Evolutionary conservation across 2,113 vertebrate genomes (phyloP).

Genomic region (Brachirus orientalis): DNA sequence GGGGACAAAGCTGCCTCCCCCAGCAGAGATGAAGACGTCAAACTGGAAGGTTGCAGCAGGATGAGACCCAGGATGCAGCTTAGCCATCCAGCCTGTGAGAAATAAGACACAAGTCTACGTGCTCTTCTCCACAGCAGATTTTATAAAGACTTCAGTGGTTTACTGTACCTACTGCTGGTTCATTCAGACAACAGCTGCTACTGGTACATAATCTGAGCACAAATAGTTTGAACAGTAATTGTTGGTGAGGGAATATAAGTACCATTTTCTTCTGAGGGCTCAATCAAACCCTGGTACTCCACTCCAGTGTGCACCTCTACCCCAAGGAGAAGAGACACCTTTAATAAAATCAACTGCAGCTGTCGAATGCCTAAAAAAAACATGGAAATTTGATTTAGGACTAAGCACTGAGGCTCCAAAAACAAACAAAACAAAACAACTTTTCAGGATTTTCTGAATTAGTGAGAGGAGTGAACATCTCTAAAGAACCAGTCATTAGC

Average conservation of each 20-base stretch:
- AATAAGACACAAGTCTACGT: constrained; percentile 10
- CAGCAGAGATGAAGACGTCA: constrained; percentile 92
- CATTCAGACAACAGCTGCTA: background rate
- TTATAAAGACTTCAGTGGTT: background rate
- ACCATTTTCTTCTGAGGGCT: constrained; percentile 81
- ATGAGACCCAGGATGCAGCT: constrained; percentile 83
- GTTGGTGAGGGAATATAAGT: constrained; percentile 2
- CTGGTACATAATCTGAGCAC: background rate
- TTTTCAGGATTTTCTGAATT: background rate
- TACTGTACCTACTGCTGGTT: background rate
- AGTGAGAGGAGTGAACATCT: no score
- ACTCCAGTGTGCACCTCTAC: constrained; percentile 91
- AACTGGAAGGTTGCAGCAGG: constrained; percentile 85
- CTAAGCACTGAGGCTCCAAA: background rate
- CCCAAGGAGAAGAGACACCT: constrained; percentile 90
- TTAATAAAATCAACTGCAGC: constrained; percentile 92
- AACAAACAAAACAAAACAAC: no score
- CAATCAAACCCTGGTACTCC: constrained; percentile 82
- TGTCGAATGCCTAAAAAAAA: constrained; percentile 90
- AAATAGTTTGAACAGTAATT: background rate
- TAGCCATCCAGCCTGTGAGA: constrained; percentile 85
- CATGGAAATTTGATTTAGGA: background rate
- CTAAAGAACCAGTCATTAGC: background rate
- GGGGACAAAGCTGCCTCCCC: constrained; percentile 90
- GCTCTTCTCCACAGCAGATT: background rate